Base-by-base conservation (phyloP, 64 coral and sea anemone species). In the Catalaphyllia jardinei region DNA sequence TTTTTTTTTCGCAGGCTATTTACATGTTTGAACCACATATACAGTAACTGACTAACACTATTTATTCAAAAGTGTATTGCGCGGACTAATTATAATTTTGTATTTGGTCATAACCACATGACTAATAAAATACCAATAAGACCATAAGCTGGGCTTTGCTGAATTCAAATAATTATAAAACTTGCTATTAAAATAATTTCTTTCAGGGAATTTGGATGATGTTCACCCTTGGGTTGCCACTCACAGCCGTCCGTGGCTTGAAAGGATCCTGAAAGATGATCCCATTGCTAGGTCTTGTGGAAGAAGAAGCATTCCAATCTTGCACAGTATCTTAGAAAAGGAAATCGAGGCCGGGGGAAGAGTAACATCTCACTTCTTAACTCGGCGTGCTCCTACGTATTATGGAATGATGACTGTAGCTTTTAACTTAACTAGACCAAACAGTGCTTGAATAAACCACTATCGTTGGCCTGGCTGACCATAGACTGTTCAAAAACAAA, bases 361-460 rank as follows among this genome's bases (percentile, higher is more conserved):
- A 38, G 81, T 93, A 24, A 29, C 13, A 30, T 93, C 92, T 30
- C 92, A 93, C 72, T 93, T 89, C 60, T 27, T 93, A 12, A 31
- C 69, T 18, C 78, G 92, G n/a, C 46, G 72, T 75, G 78, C 86
- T 27, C 92, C 92, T 38, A 93, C 92, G 22, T 93, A 93, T 29
- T 93, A 93, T 46, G 92, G 92, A 60, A 93, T 93, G 92, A 93
- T 93, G 86, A 88, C 71, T 22, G 78, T 52, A 31, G 79, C 83
- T 77, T 93, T 93, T 83, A 76, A 89, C 0, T 0, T 85, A 12
- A 28, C 69, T n/a, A 71, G 12, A 52, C 52, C 20, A 46, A 7
- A 16, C 9, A 42, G 64, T 8, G 61, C 6, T 8, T 33, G 59
- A 38, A 20, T 39, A 39, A 20, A 24, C 24, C 18, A 19, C 33